These are phyloP conservation scores for Amblyjoppa fuscipennis DNA, from an alignment of 2,888 invertebrate genomes.

Conservation along the genomic window DNA sequence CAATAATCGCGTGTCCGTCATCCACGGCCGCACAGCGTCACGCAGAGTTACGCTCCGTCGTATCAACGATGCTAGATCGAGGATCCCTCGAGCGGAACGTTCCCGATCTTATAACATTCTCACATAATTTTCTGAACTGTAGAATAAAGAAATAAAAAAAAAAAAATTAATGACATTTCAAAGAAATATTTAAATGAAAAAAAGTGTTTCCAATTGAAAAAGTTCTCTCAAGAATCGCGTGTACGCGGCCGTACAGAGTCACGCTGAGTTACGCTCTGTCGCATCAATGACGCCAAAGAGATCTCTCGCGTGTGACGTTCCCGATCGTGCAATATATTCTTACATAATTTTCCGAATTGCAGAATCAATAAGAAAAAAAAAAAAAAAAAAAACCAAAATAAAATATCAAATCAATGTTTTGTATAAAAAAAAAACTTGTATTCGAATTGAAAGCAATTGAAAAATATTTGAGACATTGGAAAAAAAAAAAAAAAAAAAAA, in stretches of 20 bases:
- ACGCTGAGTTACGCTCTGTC: background rate
- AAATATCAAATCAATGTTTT: too few species aligned
- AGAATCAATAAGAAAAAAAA: too few species aligned
- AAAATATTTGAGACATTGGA: too few species aligned
- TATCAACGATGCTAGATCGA: background rate
- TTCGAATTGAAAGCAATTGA: too few species aligned
- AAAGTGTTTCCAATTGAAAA: too few species aligned
- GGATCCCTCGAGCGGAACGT: background rate
- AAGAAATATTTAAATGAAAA: too few species aligned
- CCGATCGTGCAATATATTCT: too few species aligned
- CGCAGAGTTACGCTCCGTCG: background rate
- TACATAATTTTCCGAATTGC: too few species aligned
- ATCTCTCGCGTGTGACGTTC: too few species aligned
- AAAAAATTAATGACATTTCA: too few species aligned
- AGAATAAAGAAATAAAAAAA: background rate
- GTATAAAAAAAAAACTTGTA: too few species aligned
- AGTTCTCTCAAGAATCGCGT: conserved; percentile 48
- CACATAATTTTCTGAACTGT: background rate
- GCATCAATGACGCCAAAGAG: background rate
- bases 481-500: background rate
- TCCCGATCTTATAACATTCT: background rate
- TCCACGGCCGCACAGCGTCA: conserved; percentile 1
- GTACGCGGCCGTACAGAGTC: background rate
- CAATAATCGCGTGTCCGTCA: conserved; percentile 46
- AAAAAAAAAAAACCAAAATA: too few species aligned